phyloP scores from a whole-genome alignment of 2,113 vertebrate species.

The Ctenodactylus gundi region DNA sequence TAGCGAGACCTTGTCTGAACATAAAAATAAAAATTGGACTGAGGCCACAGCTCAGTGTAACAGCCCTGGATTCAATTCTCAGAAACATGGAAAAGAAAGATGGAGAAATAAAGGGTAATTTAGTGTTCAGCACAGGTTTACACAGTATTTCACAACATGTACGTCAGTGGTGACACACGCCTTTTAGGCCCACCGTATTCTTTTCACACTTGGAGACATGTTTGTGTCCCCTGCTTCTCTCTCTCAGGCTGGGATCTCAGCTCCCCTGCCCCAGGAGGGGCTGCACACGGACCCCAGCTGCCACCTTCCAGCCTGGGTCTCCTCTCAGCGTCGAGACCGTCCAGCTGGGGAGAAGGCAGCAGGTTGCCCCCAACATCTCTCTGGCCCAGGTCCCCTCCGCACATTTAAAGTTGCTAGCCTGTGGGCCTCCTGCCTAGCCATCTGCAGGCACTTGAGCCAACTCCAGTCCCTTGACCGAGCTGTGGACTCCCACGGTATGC shows the following conservation, averaged over 20 bases:
- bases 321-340: not conserved
- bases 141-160: not conserved
- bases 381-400: rapidly evolving
- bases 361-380: rapidly evolving
- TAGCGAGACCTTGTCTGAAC: no score
- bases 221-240: not conserved
- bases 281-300: rapidly evolving
- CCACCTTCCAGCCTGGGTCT: no score
- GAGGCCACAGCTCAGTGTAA: no score
- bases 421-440: not conserved
- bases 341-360: not conserved
- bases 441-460: not conserved
- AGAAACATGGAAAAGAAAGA: no score
- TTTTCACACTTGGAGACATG: not conserved
- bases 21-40: no score
- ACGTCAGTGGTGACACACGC: not conserved
- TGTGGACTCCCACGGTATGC: not conserved
- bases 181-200: not conserved
- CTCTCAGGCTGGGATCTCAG: no score
- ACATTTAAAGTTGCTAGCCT: not conserved
- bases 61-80: no score
- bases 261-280: rapidly evolving
- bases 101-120: no score
- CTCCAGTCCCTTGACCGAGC: not conserved
- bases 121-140: not conserved